Evolutionary conservation across 2,797 vertebrate species (phyloP), one percentile per base, ranked within the genome.

Genomic region (Parotocinclus haroldoi): DNA sequence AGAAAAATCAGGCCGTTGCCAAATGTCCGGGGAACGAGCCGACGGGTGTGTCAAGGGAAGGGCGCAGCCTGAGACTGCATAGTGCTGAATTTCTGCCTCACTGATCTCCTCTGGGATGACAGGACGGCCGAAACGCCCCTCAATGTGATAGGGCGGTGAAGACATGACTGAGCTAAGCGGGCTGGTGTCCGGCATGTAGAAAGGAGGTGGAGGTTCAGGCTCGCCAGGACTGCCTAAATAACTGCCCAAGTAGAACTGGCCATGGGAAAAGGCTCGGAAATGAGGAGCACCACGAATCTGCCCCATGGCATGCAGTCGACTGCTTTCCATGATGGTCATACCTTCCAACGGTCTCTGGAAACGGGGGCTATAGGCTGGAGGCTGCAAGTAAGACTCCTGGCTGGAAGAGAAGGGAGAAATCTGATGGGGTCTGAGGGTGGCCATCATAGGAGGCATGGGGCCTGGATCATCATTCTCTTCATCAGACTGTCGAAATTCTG

Each of bases 181-280:
- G 85, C 96, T 99, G 83, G 93, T 94, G 77, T 99, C 96, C 11
- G 95, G 93, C 93, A 98, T 94, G 86, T 98, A 99, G 91, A 99
- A 98, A 75, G 95, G 94, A 0, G 95, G 94, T 0, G 93, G 94
- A 54, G 90, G 87, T 64, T 92, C 91, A 0, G 88, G 88, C 79
- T 91, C 88, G 44, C 86, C 84, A 46, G 93, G 93, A 73, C 87
- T 93, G 82, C 93, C 95, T 81, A 98, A 91, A 87, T 98, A 98
- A 85, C 95, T 93, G 53, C 63, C 63, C 52, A 66, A 56, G 71
- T 99, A 98, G 84, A 95, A 93, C 78, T 92, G 92, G 81, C 88
- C 75, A 0, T 91, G 91, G 71, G 92, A 90, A 83, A 93, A 98
- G 81, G 92, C 88, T 86, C 92, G 88, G 74, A 91, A 93, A 63